Evolutionary conservation across 92 coral and sea anemone species (phyloP), one percentile per base, ranked within the genome.

Genomic region (Palythoa heliodiscus): DNA sequence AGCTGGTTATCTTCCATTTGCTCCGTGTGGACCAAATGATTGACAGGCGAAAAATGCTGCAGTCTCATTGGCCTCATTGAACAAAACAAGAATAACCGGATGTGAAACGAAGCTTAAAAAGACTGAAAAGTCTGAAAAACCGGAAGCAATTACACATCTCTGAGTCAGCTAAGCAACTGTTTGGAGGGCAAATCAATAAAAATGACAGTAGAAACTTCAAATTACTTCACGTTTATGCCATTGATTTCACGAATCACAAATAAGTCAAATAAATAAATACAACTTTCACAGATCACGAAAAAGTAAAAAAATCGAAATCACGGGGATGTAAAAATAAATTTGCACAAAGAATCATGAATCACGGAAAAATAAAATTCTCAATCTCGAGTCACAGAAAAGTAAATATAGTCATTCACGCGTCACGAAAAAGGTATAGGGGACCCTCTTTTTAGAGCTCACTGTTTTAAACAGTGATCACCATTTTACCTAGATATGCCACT

Each of bases 31-130:
- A 69, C 73, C 73, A 69, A 69, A 69, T 69, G 73, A 69, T 69
- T 69, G 73, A 69, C 73, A 69, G 73, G 73, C 73, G 73, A 69
- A 69, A 69, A 69, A 69, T 69, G 73, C 73, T 69, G 73, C 73
- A 69, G 69, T 63, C 69, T 63, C 69, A 63, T 63, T 63, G 69
- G 69, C 2, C 22, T 61, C 69, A 61, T 61, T 61, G 69, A 61
- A 61, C 69, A 61, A 61, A 61, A 61, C 69, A 61, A 61, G 69
- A 61, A 61, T 61, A 61, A 61, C 69, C 69, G 69, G 69, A 63
- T 63, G 73, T 69, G 73, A 69, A 69, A 47, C 40, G 73, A 69
- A 69, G 73, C 73, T 16, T 69, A 69, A 58, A 43, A 43, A 43
- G 5, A 43, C 50, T 63, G 69, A 63, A 69, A 69, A 69, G 73